Percentiles rank a stretch among this genome's conserved stretches.
phyloP scores from a whole-genome alignment of 2,113 vertebrate species.

The Cephalopterus ornatus region DNA sequence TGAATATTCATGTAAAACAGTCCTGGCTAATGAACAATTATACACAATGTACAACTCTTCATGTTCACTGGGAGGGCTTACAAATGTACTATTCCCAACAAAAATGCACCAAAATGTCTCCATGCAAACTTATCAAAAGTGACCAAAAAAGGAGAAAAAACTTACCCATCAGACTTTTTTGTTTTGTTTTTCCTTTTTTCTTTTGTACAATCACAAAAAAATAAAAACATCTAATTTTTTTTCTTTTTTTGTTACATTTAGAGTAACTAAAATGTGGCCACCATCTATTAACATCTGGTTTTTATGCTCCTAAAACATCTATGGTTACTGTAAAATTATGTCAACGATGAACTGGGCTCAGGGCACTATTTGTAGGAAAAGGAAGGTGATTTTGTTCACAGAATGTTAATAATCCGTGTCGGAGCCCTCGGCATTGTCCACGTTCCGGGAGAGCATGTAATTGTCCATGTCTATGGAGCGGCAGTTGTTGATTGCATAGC shows the following conservation, averaged over 20 bases:
- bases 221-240: slow-evolving; percentile 80
- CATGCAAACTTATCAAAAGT: slow-evolving; percentile 89
- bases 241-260: slow-evolving; percentile 71
- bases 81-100: slow-evolving; percentile 85
- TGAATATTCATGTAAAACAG: slow-evolving; percentile 95
- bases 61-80: slow-evolving; percentile 75
- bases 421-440: slow-evolving; percentile 86
- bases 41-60: slow-evolving; percentile 96
- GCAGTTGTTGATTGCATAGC: slow-evolving; percentile 90
- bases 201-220: slow-evolving; percentile 86
- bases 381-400: slow-evolving; percentile 49
- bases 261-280: slow-evolving; percentile 80
- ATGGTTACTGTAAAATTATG: slow-evolving; percentile 71
- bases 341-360: slow-evolving; percentile 47
- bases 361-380: slow-evolving; percentile 44
- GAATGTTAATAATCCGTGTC: slow-evolving; percentile 83
- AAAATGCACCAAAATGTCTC: slow-evolving; percentile 82
- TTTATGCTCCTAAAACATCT: slow-evolving; percentile 77
- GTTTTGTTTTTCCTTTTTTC: slow-evolving; percentile 62
- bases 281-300: slow-evolving; percentile 65
- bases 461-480: slow-evolving; percentile 89
- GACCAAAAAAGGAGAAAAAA: slow-evolving; percentile 74
- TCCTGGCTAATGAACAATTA: slow-evolving; percentile 95
- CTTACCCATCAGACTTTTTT: slow-evolving; percentile 53
- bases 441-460: slow-evolving; percentile 86